phyloP scores from a whole-genome alignment of 2,113 vertebrate genomes.

The Lophius piscatorius region DNA sequence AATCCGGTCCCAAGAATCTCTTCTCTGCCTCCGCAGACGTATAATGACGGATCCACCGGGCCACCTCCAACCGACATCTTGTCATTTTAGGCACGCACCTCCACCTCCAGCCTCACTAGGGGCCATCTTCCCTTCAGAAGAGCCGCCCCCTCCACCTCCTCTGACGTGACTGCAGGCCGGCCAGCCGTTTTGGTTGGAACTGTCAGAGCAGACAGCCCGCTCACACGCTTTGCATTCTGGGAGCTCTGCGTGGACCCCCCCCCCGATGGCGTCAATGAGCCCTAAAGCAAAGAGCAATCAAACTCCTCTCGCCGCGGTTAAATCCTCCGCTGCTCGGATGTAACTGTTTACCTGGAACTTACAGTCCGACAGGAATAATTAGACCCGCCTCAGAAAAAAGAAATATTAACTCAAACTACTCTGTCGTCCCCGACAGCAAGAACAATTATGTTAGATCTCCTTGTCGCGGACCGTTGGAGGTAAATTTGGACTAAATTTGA shows the following conservation, averaged over 20 bases:
- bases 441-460: no score
- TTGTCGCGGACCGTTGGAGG: no score
- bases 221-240: conserved; percentile 36
- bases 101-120: conserved; percentile 27
- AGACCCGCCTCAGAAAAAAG: conserved; percentile 21
- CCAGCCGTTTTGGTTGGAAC: conserved; percentile 45
- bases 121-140: conserved; percentile 32
- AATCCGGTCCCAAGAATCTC: conserved; percentile 22
- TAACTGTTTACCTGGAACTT: conserved; percentile 51
- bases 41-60: conserved; percentile 42
- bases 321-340: conserved; percentile 28
- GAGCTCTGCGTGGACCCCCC: conserved; percentile 32
- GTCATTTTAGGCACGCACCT: conserved; percentile 26
- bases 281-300: conserved; percentile 47
- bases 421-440: no score
- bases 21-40: conserved; percentile 8
- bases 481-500: no score
- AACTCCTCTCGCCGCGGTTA: conserved; percentile 32
- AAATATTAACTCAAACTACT: no score
- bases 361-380: conserved; percentile 18
- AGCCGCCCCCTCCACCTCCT: conserved; percentile 28
- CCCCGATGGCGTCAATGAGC: conserved; percentile 41
- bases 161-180: conserved; percentile 50
- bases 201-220: conserved; percentile 35
- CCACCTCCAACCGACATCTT: conserved; percentile 14